phyloP scores from a whole-genome alignment of 1,140 invertebrate species.

The Caerostris darwini region DNA sequence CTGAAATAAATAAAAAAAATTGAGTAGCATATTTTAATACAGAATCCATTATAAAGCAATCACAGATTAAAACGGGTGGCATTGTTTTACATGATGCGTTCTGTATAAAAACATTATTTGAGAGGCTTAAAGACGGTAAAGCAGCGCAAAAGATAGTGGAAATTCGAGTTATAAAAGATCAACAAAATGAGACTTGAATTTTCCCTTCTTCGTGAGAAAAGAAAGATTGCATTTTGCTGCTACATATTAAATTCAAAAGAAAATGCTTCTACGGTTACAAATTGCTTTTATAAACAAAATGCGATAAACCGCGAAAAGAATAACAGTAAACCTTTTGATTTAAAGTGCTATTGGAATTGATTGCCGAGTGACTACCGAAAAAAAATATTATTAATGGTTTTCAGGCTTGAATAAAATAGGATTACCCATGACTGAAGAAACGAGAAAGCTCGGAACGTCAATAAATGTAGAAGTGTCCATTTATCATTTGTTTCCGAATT shows the following conservation, averaged over 20 bases:
- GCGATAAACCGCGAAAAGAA: conserved; percentile 20
- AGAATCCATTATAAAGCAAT: conserved; percentile 49
- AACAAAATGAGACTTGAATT: too few species aligned
- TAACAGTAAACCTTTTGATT: conserved; percentile 26
- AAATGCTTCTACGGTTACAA: conserved; percentile 13
- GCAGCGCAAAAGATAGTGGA: too few species aligned
- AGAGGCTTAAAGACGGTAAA: not conserved
- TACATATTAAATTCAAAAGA: too few species aligned
- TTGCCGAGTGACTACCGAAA: not conserved
- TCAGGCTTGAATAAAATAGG: not conserved
- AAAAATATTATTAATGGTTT: conserved; percentile 20
- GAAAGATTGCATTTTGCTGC: too few species aligned
- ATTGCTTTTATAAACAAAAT: conserved; percentile 41
- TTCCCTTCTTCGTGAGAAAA: too few species aligned
- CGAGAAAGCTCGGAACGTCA: not conserved
- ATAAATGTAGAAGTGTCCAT: conserved; percentile 15
- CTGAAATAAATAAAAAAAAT: not conserved
- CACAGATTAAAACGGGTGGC: not conserved
- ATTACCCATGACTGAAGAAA: not conserved
- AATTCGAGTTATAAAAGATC: too few species aligned
- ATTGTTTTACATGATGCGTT: not conserved
- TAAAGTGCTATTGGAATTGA: conserved; percentile 18
- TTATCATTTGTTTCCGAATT: not conserved
- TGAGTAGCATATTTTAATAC: conserved; percentile 1
- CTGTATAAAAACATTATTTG: conserved; percentile 2